Evolutionary conservation across 2,797 vertebrate species (phyloP).

Genomic region (Salmo trutta): DNA sequence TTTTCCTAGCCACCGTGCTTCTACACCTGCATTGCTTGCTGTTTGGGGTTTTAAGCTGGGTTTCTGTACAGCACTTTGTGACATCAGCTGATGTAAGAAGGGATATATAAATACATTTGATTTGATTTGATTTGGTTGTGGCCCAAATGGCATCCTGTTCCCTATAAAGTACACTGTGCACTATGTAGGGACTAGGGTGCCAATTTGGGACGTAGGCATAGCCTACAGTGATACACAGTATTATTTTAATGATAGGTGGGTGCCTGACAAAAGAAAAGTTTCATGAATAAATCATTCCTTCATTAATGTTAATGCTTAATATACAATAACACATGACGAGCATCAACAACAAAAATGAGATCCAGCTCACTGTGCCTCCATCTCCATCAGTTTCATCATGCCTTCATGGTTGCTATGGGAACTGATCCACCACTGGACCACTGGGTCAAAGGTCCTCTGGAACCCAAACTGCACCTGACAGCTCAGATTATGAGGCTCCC

Average conservation of each 20-base stretch:
- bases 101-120: too few species aligned
- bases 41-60: too few species aligned
- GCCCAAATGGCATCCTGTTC: background rate
- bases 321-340: too few species aligned
- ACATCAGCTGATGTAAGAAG: too few species aligned
- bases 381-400: conserved; percentile 20
- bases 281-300: too few species aligned
- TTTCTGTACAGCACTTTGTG: too few species aligned
- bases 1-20: too few species aligned
- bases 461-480: conserved; percentile 78
- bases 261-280: background rate
- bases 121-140: background rate
- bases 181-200: too few species aligned
- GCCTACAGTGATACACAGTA: background rate
- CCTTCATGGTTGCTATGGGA: conserved; percentile 32
- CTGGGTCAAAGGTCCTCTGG: conserved; percentile 50
- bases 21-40: too few species aligned
- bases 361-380: conserved; percentile 43
- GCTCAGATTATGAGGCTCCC: conserved; percentile 69
- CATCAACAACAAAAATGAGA: background rate
- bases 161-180: background rate
- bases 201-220: too few species aligned
- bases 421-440: conserved; percentile 74
- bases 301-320: too few species aligned
- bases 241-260: background rate